A percentile compares a stretch with the other conserved stretches of the same genome.
These are phyloP conservation scores for Drosophila ohnishii DNA, from an alignment of 1,140 invertebrate species.

Conservation along the genomic window DNA sequence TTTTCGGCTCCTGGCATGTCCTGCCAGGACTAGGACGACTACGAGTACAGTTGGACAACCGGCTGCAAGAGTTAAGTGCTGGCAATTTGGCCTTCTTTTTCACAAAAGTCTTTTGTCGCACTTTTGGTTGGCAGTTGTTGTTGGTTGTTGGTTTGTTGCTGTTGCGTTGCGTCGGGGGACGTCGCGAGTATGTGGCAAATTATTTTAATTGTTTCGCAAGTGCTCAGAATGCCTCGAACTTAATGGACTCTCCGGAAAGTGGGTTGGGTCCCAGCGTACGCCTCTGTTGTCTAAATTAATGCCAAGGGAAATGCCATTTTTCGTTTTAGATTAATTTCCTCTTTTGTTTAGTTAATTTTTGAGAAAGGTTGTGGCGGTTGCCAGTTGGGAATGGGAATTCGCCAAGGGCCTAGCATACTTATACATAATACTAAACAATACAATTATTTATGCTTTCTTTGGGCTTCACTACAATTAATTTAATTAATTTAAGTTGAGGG, in stretches of 20 bases:
- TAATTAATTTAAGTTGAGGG: background rate
- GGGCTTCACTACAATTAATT: background rate
- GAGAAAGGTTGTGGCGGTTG: conserved; percentile 54
- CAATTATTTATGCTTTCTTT: conserved; percentile 5
- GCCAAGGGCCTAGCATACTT: conserved; percentile 10
- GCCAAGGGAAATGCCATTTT: conserved; percentile 66
- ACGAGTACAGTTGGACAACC: conserved; percentile 70
- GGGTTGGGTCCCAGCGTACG: conserved; percentile 37
- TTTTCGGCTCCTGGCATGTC: conserved; percentile 35
- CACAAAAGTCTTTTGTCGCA: conserved; percentile 43
- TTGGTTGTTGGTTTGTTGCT: conserved; percentile 4
- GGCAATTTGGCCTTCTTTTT: conserved; percentile 66
- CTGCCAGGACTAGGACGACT: conserved; percentile 24
- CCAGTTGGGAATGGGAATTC: conserved; percentile 20
- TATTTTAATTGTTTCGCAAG: conserved; percentile 80
- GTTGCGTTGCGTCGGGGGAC: conserved; percentile 66
- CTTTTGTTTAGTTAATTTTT: conserved; percentile 73
- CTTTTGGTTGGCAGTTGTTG: conserved; percentile 10
- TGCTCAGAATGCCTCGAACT: conserved; percentile 72
- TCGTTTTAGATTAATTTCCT: conserved; percentile 71
- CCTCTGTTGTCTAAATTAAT: conserved; percentile 65
- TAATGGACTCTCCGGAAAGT: conserved; percentile 65
- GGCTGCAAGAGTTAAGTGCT: conserved; percentile 64
- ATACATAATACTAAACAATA: background rate
- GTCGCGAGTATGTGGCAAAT: conserved; percentile 72